A percentile compares a stretch with the other conserved stretches of the same genome.
phyloP scores from a whole-genome alignment of 2,797 vertebrate genomes.

The Argya squamiceps region DNA sequence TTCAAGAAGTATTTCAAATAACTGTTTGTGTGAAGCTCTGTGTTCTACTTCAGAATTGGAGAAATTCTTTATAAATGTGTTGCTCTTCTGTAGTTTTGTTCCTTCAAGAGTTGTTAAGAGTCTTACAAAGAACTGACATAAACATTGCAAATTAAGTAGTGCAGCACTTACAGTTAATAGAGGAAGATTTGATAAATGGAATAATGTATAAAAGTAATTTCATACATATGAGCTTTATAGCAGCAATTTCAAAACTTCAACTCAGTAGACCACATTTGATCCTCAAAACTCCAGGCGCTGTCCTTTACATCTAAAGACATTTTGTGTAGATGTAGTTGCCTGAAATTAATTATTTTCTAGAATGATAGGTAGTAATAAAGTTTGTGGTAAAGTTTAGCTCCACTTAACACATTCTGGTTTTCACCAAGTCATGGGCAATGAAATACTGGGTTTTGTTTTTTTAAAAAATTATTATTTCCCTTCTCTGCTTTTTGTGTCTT shows the following conservation, averaged over 20 bases:
- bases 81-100: background rate
- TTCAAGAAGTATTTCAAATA: background rate
- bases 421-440: background rate
- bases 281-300: background rate
- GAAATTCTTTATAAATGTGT: background rate
- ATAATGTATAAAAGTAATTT: background rate
- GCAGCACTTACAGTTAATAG: background rate
- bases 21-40: accelerated
- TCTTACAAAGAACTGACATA: background rate
- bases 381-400: background rate
- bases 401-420: background rate
- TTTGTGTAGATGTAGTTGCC: background rate
- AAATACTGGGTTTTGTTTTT: background rate
- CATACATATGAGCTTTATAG: background rate
- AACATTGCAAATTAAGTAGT: background rate
- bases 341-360: background rate
- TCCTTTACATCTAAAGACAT: background rate
- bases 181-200: background rate
- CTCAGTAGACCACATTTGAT: background rate
- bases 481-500: background rate
- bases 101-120: background rate
- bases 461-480: background rate
- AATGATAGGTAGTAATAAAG: background rate
- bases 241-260: background rate
- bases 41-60: background rate